Evolutionary conservation across 2,888 invertebrate species (phyloP).

Genomic region (Lepetodrilus schrolli): DNA sequence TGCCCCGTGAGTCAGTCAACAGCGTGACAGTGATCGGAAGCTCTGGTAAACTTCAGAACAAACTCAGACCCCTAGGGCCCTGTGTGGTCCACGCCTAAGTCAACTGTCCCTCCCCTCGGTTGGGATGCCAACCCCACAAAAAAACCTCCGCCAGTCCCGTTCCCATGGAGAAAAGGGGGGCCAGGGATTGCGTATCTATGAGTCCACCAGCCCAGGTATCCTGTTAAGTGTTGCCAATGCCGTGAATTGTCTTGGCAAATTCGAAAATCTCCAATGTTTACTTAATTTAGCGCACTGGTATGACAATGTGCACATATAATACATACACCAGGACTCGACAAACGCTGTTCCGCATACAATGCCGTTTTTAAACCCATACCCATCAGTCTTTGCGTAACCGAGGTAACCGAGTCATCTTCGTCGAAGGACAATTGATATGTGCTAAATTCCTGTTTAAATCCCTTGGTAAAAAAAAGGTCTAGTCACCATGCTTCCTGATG

Average conservation of each 20-base stretch:
- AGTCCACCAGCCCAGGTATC: not conserved
- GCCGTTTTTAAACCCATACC: not conserved
- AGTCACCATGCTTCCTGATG: not conserved
- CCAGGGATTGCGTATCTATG: not conserved
- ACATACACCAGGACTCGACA: conserved; percentile 2
- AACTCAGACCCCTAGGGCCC: not conserved
- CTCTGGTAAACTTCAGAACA: conserved; percentile 2
- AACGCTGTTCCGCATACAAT: not conserved
- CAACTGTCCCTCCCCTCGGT: conserved; percentile 1
- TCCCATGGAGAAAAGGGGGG: not conserved
- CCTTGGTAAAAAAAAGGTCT: not conserved
- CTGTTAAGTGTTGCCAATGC: conserved; percentile 23
- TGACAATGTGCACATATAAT: not conserved
- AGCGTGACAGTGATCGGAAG: conserved; percentile 17
- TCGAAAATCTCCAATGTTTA: conserved; percentile 9
- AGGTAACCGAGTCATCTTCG: not conserved
- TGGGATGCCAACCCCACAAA: conserved; percentile 9
- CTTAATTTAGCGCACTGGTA: conserved; percentile 8
- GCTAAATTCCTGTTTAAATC: not conserved
- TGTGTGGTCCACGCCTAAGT: conserved; percentile 18
- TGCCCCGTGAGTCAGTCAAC: not conserved
- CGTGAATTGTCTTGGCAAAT: conserved; percentile 26
- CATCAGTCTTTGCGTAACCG: conserved; percentile 10
- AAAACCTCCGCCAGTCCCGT: not conserved
- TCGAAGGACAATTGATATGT: not conserved